phyloP scores from a whole-genome alignment of 2,888 invertebrate genomes.

The Drosophila anomelani region DNA sequence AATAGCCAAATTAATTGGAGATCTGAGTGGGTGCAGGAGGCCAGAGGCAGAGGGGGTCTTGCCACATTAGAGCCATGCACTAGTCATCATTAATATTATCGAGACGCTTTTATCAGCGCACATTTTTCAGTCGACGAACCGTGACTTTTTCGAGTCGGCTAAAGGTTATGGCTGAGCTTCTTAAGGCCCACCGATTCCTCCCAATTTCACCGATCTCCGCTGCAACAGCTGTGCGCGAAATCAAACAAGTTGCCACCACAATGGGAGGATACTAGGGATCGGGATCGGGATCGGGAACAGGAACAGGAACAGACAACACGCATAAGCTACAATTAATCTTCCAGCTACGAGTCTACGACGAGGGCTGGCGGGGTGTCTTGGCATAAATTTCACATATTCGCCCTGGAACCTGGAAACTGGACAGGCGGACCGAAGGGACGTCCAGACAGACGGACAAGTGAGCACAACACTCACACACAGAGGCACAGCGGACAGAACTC shows the following conservation, averaged over 20 bases:
- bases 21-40: no score
- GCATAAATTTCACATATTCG: constrained; percentile 73
- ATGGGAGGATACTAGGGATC: constrained; percentile 38
- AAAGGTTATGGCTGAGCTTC: constrained; percentile 56
- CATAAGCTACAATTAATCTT: constrained; percentile 82
- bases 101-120: constrained; percentile 64
- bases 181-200: constrained; percentile 18
- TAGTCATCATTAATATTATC: constrained; percentile 79
- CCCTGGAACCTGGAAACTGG: constrained; percentile 43
- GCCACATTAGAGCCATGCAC: constrained; percentile 54
- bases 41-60: constrained; percentile 1
- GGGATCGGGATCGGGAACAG: constrained; percentile 9
- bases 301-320: constrained; percentile 56
- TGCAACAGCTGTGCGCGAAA: constrained; percentile 60
- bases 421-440: constrained; percentile 31
- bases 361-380: constrained; percentile 64
- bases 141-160: constrained; percentile 56
- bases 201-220: constrained; percentile 58
- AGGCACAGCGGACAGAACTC: constrained; percentile 15
- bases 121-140: constrained; percentile 61
- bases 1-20: constrained; percentile 73
- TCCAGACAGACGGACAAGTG: constrained; percentile 54
- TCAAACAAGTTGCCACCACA: constrained; percentile 72
- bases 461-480: constrained; percentile 37
- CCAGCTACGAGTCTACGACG: constrained; percentile 42